Evolutionary conservation across 2,888 invertebrate species (phyloP), one percentile per base, ranked within the genome.

Genomic region (Andrena chrysosceles): DNA sequence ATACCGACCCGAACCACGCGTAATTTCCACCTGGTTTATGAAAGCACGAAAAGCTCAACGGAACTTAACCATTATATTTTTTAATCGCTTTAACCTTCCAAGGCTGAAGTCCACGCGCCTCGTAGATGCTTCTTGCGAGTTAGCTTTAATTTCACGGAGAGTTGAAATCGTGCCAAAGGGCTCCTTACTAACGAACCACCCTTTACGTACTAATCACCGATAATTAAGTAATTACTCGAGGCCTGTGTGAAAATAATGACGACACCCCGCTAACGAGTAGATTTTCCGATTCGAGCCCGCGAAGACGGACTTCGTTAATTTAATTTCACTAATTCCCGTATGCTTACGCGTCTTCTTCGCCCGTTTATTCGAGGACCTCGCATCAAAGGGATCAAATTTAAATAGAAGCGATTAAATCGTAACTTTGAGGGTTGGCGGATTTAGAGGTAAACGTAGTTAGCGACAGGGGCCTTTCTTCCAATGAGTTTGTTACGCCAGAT

Each of bases 71-170:
- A 42, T 75, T 60, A 31, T 49, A 69, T 78, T 78, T 78, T 74
- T 75, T 78, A 75, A 75, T 62, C 75, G 63, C 33, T 56, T 63
- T 49, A 42, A 78, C 54, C 60, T 68, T 69, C 49, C 33, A 33
- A 6, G 54, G 52, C n/a, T 48, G 42, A 42, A 16, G 42, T 16
- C 10, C 56, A 26, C 54, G 54, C 29, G 6, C 54, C 56, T n/a
- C 29, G 52, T 26, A 60, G 67, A 63, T 54, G 54, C 48, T 66
- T 64, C 78, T 81, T 63, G 62, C 35, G 49, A 33, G 63, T 71
- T 62, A 79, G 72, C 79, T 81, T 81, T 78, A 81, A 72, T 72
- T 81, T 78, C 68, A 79, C 79, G 49, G 71, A 29, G 62, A 78
- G 79, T 35, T 72, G 63, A 63, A 68, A 64, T 35, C 54, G 52